Base-by-base conservation (phyloP, 2,888 invertebrate species). In the Phaonia tiefii region DNA sequence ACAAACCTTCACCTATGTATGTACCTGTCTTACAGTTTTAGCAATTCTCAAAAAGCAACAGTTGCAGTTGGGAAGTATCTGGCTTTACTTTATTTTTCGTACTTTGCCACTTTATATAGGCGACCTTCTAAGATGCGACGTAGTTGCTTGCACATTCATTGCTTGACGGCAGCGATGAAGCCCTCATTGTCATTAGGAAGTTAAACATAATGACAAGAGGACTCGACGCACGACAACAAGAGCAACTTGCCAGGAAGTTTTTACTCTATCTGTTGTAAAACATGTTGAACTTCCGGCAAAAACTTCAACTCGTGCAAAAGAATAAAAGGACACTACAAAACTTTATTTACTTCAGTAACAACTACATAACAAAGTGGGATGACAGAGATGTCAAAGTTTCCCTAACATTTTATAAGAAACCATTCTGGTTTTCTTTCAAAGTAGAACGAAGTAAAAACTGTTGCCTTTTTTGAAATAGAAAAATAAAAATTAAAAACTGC, bases 111-210 rank as follows among this genome's bases (percentile, higher is more conserved):
- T 22, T 54, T 11, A 25, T 54, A 3, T 25, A 25, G 13, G 25
- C 22, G 25, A 54, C 8, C 26, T 49, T 49, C 49, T 17, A 10
- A 5, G 49, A 20, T 5, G 10, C 5, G 7, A 17, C n/a, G 49
- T 11, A 51, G 22, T 8, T 51, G n/a, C 26, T 60, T 4, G 11
- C 20, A 54, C 1, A n/a, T n/a, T n/a, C 42, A 20, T 39, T 26
- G 42, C 51, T 51, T 17, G 1, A 11, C 58, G 39, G 20, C 17
- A 10, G 20, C 15, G 42, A 13, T 42, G 42, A 20, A 63, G 31
- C 39, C 39, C 22, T 63, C 22, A n/a, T 63, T 63, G 20, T 63
- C 63, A 63, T 42, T 39, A 63, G 42, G 63, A 63, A 63, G 42
- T 22, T 63, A 63, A 63, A 63, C 22, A 42, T 22, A 63, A 22